Evolutionary conservation across 2,797 vertebrate species (phyloP).

Genomic region (Hephaestus fuliginosus): DNA sequence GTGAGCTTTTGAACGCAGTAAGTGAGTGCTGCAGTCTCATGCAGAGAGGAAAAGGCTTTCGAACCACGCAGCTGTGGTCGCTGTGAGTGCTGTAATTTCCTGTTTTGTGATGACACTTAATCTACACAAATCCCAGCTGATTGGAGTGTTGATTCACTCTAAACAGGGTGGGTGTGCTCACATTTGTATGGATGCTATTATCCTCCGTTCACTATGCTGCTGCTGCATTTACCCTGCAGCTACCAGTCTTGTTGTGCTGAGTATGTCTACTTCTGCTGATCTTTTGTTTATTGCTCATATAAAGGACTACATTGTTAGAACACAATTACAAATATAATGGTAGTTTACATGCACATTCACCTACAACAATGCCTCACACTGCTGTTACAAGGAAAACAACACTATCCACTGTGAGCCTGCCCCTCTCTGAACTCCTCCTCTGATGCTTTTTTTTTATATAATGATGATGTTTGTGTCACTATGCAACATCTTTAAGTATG

Average conservation of each 20-base stretch:
- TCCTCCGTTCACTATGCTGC: neutral
- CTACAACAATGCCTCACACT: neutral
- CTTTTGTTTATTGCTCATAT: neutral
- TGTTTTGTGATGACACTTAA: conserved; percentile 59
- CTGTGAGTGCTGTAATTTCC: conserved; percentile 69
- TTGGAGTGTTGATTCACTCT: conserved; percentile 49
- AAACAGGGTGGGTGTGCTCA: neutral
- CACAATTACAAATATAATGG: neutral
- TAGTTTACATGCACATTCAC: neutral
- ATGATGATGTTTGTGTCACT: neutral
- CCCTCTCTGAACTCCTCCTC: neutral
- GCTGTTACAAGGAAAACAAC: neutral
- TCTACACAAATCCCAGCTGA: conserved; percentile 61
- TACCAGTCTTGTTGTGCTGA: neutral
- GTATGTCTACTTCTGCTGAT: neutral
- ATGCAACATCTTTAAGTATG: neutral
- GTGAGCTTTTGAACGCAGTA: conserved; percentile 1
- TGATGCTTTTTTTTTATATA: neutral
- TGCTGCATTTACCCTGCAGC: conserved; percentile 5
- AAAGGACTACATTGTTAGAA: neutral
- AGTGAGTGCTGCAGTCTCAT: conserved; percentile 20
- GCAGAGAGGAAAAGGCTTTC: conserved; percentile 43
- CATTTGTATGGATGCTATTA: conserved; percentile 1
- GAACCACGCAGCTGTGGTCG: conserved; percentile 56
- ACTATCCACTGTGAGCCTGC: neutral